Evolutionary conservation across 1,140 invertebrate species (phyloP).

Genomic region (Bursaphelenchus mucronatus): DNA sequence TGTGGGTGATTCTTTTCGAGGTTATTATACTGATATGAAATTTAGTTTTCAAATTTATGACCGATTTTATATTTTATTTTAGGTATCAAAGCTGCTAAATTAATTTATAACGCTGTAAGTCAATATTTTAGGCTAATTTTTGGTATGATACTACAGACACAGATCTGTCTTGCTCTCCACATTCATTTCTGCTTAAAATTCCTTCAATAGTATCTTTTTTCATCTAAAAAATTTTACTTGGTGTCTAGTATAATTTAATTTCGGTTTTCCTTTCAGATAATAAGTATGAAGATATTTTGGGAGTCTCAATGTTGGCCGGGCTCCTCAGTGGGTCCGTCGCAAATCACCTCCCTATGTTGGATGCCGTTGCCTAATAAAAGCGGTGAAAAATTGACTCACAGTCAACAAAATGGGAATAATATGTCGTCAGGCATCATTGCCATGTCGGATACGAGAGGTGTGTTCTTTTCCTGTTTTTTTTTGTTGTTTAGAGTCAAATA

Average conservation of each 20-base stretch:
- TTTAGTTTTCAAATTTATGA: too few species aligned
- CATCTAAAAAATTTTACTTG: neutral
- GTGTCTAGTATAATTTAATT: too few species aligned
- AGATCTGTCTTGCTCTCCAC: too few species aligned
- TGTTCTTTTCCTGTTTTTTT: neutral
- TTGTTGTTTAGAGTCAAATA: conserved; percentile 2
- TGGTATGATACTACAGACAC: too few species aligned
- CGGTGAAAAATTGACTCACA: conserved; percentile 47
- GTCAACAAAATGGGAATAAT: conserved; percentile 34
- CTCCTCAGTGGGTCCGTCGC: conserved; percentile 45
- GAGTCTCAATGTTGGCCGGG: conserved; percentile 50
- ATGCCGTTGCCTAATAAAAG: conserved; percentile 32
- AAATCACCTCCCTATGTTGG: conserved; percentile 47
- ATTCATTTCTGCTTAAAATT: too few species aligned
- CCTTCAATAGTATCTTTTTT: neutral
- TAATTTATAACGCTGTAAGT: too few species aligned
- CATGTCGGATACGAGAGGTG: conserved; percentile 15
- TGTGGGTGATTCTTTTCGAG: too few species aligned
- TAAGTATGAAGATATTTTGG: conserved; percentile 54
- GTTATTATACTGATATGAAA: too few species aligned
- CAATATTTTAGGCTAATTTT: too few species aligned
- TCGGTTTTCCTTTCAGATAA: too few species aligned
- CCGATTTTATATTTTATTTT: too few species aligned
- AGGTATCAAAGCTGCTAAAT: too few species aligned
- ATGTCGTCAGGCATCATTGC: conserved; percentile 19